These are phyloP conservation scores for Ceratosolen solmsi DNA, from an alignment of 1,140 invertebrate species.

Conservation along the genomic window DNA sequence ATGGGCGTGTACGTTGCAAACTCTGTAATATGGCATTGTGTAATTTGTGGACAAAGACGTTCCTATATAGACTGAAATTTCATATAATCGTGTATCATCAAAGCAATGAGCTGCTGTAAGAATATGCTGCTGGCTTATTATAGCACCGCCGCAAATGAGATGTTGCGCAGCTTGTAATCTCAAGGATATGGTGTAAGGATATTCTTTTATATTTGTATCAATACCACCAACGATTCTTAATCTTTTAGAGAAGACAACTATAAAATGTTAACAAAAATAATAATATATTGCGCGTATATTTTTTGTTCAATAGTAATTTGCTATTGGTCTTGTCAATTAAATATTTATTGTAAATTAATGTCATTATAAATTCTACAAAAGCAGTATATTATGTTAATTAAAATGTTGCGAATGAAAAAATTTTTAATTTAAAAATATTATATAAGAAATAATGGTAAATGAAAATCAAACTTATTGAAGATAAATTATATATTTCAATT, in stretches of 20 bases:
- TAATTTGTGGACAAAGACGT: neutral
- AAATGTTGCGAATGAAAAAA: too few relatives aligned
- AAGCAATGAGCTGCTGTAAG: neutral
- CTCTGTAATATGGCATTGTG: neutral
- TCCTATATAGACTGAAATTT: neutral
- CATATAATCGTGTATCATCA: neutral
- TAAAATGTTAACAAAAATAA: too few relatives aligned
- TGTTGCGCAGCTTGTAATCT: neutral
- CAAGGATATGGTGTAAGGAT: neutral
- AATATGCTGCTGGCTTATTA: neutral
- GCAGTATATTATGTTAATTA: too few relatives aligned
- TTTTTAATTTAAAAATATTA: too few relatives aligned
- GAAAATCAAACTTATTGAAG: too few relatives aligned
- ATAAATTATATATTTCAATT: too few relatives aligned
- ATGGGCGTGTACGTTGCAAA: neutral
- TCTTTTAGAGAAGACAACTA: neutral
- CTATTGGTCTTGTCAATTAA: too few relatives aligned
- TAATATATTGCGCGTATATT: too few relatives aligned
- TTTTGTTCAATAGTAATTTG: too few relatives aligned
- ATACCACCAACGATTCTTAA: neutral
- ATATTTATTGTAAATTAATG: too few relatives aligned
- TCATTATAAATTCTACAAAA: too few relatives aligned
- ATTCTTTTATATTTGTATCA: neutral
- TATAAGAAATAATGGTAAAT: too few relatives aligned
- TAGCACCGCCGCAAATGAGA: neutral